These are phyloP conservation scores for Pinna nobilis DNA, from an alignment of 1,140 invertebrate genomes.

Conservation along the genomic window DNA sequence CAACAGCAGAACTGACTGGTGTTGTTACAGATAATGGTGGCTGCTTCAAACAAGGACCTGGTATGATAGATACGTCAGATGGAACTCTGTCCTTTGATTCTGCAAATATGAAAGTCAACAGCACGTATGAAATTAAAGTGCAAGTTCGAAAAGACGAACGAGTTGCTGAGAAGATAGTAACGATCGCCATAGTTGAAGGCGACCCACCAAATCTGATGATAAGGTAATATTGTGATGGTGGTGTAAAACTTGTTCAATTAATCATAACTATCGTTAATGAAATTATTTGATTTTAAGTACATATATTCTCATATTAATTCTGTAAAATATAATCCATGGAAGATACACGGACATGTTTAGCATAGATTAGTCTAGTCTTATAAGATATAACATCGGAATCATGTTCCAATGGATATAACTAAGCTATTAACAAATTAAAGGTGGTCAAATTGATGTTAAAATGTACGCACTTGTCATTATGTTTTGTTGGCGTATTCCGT, in stretches of 20 bases:
- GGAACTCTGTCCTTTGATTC: conserved; percentile 38
- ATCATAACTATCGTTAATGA: no score
- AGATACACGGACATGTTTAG: no score
- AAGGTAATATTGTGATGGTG: conserved; percentile 31
- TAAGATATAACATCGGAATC: no score
- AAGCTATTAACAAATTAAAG: no score
- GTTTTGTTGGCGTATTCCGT: no score
- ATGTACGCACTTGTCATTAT: no score
- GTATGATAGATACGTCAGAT: conserved; percentile 29
- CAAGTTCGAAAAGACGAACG: conserved; percentile 20
- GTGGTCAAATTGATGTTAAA: no score
- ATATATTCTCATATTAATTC: no score
- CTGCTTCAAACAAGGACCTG: conserved; percentile 56
- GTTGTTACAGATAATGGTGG: conserved; percentile 48
- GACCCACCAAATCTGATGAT: conserved; percentile 45
- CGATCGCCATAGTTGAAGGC: conserved; percentile 34
- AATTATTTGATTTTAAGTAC: no score
- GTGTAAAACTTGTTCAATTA: background rate
- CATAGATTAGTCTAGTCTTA: no score
- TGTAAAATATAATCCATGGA: no score
- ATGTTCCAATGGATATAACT: no score
- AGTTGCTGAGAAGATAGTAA: conserved; percentile 10
- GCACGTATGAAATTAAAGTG: conserved; percentile 48
- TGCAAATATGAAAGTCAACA: conserved; percentile 38
- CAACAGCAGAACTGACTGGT: background rate